phyloP scores from a whole-genome alignment of 2,888 invertebrate genomes.

The Pyrgus malvae region DNA sequence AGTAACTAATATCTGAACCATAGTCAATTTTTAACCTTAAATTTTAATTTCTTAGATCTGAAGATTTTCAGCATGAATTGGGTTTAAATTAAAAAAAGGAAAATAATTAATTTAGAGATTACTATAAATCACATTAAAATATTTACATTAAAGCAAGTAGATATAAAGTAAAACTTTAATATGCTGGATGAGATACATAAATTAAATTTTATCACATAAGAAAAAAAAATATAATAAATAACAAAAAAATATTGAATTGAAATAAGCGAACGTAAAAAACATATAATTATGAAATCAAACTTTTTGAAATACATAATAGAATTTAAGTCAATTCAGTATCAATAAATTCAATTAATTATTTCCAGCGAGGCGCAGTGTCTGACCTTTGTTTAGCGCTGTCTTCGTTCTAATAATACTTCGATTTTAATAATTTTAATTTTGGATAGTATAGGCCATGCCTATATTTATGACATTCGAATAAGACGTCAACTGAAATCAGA shows the following conservation, averaged over 20 bases:
- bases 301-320: too few species aligned
- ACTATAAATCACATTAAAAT: too few species aligned
- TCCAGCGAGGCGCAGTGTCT: conserved; percentile 53
- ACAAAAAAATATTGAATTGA: neutral
- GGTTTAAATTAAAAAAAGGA: too few species aligned
- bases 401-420: conserved; percentile 42
- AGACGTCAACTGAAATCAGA: conserved; percentile 71
- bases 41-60: too few species aligned
- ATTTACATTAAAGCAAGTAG: neutral
- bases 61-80: too few species aligned
- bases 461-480: conserved; percentile 26
- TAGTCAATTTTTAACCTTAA: neutral
- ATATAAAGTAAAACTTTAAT: neutral
- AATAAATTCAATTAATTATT: conserved; percentile 46
- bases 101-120: too few species aligned
- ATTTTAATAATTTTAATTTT: conserved; percentile 16
- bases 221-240: neutral
- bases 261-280: neutral
- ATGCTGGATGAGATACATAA: neutral
- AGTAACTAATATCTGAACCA: conserved; percentile 41
- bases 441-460: neutral
- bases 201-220: neutral
- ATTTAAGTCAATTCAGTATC: too few species aligned
- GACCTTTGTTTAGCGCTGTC: conserved; percentile 78
- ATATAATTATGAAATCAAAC: neutral